These are phyloP conservation scores for Ridgeia piscesae DNA, from an alignment of 1,140 invertebrate species.

Conservation along the genomic window DNA sequence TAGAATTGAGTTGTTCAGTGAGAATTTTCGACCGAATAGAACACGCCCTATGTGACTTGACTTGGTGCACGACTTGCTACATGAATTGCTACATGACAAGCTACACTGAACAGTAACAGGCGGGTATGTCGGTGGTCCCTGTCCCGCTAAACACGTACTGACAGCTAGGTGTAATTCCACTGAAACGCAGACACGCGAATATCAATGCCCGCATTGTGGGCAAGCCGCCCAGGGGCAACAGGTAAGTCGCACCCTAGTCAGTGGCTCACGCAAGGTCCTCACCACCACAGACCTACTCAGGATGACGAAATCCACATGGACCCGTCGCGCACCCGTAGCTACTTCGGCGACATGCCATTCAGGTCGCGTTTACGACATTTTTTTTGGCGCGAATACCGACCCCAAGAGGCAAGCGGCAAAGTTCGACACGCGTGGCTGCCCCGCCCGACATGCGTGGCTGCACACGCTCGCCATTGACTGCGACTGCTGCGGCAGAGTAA, in stretches of 20 bases:
- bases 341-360: background rate
- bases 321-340: background rate
- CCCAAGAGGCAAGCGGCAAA: background rate
- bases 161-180: background rate
- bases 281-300: background rate
- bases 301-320: background rate
- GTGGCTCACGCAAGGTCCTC: background rate
- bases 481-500: no score
- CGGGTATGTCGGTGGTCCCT: background rate
- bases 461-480: background rate
- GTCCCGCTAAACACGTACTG: background rate
- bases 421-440: background rate
- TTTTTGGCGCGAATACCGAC: background rate
- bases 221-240: background rate
- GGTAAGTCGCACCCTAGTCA: background rate
- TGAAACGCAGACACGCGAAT: background rate
- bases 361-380: background rate
- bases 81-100: background rate
- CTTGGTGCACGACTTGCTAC: background rate
- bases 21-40: background rate
- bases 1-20: background rate
- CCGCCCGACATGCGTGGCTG: background rate
- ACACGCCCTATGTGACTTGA: background rate
- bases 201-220: background rate
- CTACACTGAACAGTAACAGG: background rate